Evolutionary conservation across 2,888 invertebrate species (phyloP), one percentile per base, ranked within the genome.

Genomic region (Xestia c-nigrum): DNA sequence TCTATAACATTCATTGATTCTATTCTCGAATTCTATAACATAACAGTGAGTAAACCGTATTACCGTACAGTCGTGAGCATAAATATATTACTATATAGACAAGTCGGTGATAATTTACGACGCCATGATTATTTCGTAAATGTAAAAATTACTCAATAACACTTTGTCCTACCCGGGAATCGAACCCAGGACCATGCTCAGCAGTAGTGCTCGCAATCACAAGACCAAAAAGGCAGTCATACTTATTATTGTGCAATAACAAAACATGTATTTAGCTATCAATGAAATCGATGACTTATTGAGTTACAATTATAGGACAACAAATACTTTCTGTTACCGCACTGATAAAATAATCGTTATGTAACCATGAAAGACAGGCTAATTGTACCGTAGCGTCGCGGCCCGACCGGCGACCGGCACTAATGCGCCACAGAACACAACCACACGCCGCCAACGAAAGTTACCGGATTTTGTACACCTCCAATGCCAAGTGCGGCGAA

Each of bases 401-500:
- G 87, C 89, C 90, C 86, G 88, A 88, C 89, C 64, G 64, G 81
- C 88, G 88, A 88, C 89, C 89, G 88, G 85, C 87, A 84, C 88
- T 88, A 86, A 89, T 86, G 83, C 87, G 76, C 83, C 86, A 88
- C 89, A 88, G 92, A 92, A 90, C 92, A 92, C 93, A 92, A 92
- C 92, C 92, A 92, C 92, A 88, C 83, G 87, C 81, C 87, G 92
- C 92, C 90, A 96, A 94, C 95, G 96, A 96, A 96, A 96, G 96
- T 96, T 96, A 95, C 95, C 96, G 95, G 96, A 96, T 96, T 95
- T 94, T 93, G 94, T 94, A 93, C 93, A 93, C 92, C 91, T 93
- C 94, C 95, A 96, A 94, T 95, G 95, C 96, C 95, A 96, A 96
- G 96, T 95, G 96, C 96, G 93, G 93, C 94, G 92, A 96, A 96